Evolutionary conservation across 2,888 invertebrate species (phyloP).

Genomic region (Dexiosoma caninum): DNA sequence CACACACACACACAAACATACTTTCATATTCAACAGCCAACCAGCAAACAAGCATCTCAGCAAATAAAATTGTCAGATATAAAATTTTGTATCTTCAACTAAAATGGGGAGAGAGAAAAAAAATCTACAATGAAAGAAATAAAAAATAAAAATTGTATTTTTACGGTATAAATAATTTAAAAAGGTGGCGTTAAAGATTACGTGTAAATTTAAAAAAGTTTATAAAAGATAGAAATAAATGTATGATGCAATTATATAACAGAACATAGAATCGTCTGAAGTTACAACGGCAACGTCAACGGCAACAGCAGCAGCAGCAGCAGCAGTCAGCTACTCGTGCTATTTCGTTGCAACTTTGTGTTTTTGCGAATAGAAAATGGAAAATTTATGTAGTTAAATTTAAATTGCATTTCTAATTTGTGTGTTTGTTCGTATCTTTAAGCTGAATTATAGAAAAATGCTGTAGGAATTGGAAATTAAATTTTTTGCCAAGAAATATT

Average conservation of each 20-base stretch:
- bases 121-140: not conserved
- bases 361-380: conserved; percentile 38
- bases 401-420: conserved; percentile 9
- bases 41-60: conserved; percentile 32
- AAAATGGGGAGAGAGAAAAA: not conserved
- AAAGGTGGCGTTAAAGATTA: conserved; percentile 53
- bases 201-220: conserved; percentile 38
- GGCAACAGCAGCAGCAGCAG: not conserved
- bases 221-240: conserved; percentile 28
- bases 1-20: not conserved
- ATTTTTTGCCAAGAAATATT: not conserved
- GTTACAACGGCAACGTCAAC: not conserved
- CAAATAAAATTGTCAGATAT: conserved; percentile 40
- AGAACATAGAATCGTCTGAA: conserved; percentile 19
- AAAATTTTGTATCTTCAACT: conserved; percentile 36
- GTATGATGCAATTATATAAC: conserved; percentile 53
- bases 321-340: not conserved
- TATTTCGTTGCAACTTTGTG: conserved; percentile 36
- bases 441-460: not conserved
- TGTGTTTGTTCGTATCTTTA: not conserved
- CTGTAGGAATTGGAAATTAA: not conserved
- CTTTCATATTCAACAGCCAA: conserved; percentile 27
- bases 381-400: conserved; percentile 41
- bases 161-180: conserved; percentile 46
- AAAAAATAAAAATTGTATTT: conserved; percentile 15